Conservation (phyloP, 2,797 vertebrate genomes). For the Apogon talboti region DNA sequence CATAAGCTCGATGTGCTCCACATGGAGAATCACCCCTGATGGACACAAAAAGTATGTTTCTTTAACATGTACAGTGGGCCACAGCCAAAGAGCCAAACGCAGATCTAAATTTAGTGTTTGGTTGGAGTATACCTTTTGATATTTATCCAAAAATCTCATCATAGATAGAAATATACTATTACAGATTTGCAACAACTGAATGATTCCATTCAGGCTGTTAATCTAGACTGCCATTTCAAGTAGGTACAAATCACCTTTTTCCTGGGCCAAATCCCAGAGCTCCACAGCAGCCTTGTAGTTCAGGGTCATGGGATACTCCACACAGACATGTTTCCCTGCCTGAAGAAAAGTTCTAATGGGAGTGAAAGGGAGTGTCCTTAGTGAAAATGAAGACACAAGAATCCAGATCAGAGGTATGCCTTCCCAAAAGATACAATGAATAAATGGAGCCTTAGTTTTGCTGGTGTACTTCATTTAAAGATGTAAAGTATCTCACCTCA, state of each 20-base stretch:
- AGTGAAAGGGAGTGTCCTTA: constrained; percentile 10
- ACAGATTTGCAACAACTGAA: neutral
- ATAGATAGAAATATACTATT: neutral
- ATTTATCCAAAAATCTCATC: neutral
- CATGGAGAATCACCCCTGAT: constrained; percentile 89
- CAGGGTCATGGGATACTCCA: constrained; percentile 93
- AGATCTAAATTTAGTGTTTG: neutral
- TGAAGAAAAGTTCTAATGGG: constrained; percentile 87
- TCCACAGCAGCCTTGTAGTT: constrained; percentile 83
- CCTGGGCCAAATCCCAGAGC: constrained; percentile 87
- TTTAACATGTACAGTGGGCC: neutral
- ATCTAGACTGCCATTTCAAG: neutral
- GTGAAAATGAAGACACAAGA: neutral
- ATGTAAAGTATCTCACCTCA: too few species aligned
- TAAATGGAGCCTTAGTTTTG: too few species aligned
- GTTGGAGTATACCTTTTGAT: neutral
- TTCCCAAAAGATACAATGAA: too few species aligned
- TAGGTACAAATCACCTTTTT: constrained; percentile 86
- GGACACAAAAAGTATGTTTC: neutral
- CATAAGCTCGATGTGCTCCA: constrained; percentile 93
- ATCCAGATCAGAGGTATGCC: neutral
- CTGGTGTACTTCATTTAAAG: too few species aligned
- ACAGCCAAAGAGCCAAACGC: neutral
- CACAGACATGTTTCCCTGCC: constrained; percentile 93
- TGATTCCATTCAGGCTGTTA: neutral